phyloP scores from a whole-genome alignment of 1,140 invertebrate species.

The Drosophila guanche region DNA sequence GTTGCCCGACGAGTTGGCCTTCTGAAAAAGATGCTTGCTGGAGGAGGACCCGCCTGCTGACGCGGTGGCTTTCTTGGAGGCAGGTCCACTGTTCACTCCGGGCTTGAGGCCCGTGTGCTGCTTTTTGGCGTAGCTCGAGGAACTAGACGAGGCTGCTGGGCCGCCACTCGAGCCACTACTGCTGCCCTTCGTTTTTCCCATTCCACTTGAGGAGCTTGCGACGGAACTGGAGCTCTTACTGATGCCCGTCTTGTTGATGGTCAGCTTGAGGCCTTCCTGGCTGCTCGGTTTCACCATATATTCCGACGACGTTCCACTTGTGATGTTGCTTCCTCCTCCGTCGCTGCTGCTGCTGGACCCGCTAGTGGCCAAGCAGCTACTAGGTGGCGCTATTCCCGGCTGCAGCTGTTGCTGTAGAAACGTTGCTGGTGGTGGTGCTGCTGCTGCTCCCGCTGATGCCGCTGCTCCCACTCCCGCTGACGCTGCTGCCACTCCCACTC shows the following conservation, averaged over 20 bases:
- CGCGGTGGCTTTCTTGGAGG: constrained; percentile 64
- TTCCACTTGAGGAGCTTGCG: constrained; percentile 15
- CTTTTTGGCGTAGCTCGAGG: constrained; percentile 51
- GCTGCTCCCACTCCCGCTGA: constrained; percentile 13
- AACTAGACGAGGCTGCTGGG: constrained; percentile 8
- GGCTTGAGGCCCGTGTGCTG: constrained; percentile 93
- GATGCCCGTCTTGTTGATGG: constrained; percentile 91
- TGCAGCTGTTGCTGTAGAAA: constrained; percentile 39
- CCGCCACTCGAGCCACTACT: constrained; percentile 8
- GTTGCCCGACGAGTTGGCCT: constrained; percentile 77
- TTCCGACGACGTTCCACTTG: constrained; percentile 84
- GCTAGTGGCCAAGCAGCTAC: constrained; percentile 39
- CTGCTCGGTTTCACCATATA: constrained; percentile 88
- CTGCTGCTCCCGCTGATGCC: constrained; percentile 29
- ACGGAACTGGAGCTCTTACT: constrained; percentile 34
- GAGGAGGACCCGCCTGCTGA: constrained; percentile 25
- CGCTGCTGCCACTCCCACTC: constrained; percentile 13
- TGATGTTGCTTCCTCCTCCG: constrained; percentile 20
- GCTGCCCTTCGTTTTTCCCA: constrained; percentile 23
- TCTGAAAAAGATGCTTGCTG: constrained; percentile 75
- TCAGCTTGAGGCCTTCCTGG: constrained; percentile 93
- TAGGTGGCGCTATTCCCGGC: constrained; percentile 54
- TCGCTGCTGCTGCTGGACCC: constrained; percentile 22
- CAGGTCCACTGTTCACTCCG: constrained; percentile 86
- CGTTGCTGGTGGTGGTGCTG: constrained; percentile 44